Evolutionary conservation across 2,113 vertebrate genomes (phyloP).

Genomic region (Neotoma lepida): DNA sequence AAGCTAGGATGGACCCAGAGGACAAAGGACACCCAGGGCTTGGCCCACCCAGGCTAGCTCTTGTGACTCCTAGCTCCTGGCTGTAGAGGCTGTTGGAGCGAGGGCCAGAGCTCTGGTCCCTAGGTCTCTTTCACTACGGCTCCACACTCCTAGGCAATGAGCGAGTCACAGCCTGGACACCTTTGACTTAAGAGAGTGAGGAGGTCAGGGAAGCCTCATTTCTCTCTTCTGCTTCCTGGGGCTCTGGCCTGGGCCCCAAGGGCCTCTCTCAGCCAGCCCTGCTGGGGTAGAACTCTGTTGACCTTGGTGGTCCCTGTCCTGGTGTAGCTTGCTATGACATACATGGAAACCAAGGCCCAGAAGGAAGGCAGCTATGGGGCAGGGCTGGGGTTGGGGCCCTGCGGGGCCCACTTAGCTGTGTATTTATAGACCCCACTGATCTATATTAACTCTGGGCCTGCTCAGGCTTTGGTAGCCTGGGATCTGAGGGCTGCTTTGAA

Average conservation of each 20-base stretch:
- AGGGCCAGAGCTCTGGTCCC: neutral
- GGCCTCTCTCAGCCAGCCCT: too few species aligned
- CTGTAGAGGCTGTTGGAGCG: neutral
- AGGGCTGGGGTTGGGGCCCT: neutral
- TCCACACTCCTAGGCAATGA: neutral
- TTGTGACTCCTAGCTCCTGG: neutral
- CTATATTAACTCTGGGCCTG: constrained; percentile 25
- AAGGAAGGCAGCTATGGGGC: neutral
- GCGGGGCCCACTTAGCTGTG: neutral
- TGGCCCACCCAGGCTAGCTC: neutral
- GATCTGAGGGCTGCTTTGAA: constrained; percentile 59
- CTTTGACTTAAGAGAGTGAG: neutral
- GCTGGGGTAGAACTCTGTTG: neutral
- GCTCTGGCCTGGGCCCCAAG: neutral
- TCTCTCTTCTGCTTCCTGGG: neutral
- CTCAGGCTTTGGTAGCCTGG: constrained; percentile 2
- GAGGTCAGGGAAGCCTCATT: neutral
- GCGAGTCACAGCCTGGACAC: neutral
- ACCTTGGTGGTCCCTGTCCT: fast-evolving
- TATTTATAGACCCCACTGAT: constrained; percentile 66
- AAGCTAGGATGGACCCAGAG: neutral
- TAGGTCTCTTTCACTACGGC: neutral
- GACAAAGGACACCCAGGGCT: neutral
- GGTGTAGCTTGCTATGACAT: neutral
- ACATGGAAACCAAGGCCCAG: neutral